Percentiles rank a stretch among this genome's conserved stretches.
phyloP scores from a whole-genome alignment of 2,113 vertebrate species.

The Urocynchramus pylzowi region DNA sequence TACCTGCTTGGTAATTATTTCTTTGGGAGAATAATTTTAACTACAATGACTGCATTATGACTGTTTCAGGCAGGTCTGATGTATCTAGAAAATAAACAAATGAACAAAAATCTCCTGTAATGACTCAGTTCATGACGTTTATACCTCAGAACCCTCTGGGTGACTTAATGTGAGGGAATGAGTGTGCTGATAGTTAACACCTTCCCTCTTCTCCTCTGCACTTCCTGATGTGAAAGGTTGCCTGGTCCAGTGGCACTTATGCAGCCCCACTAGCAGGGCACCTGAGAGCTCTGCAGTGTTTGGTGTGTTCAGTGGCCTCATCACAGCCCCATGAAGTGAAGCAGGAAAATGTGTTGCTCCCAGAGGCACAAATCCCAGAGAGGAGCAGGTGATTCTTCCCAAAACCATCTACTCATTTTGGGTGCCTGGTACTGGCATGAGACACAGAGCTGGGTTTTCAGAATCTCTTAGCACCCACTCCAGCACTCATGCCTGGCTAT shows the following conservation, averaged over 20 bases:
- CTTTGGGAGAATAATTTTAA: slow-evolving; percentile 8
- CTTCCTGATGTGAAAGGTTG: not conserved
- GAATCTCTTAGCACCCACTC: not conserved
- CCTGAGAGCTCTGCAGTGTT: not conserved
- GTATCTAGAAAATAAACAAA: slow-evolving; percentile 14
- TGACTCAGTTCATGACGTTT: not conserved
- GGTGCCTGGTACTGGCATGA: not conserved
- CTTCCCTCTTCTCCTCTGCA: not conserved
- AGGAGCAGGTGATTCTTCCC: not conserved
- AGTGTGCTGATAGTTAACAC: not conserved
- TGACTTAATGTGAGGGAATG: not conserved
- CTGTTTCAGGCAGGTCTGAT: not conserved
- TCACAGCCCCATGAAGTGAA: not conserved
- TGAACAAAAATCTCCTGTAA: not conserved
- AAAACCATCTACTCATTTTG: not conserved
- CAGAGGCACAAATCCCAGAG: not conserved
- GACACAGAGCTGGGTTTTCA: not conserved
- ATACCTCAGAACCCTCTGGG: not conserved
- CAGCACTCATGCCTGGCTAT: not conserved
- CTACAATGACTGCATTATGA: not conserved
- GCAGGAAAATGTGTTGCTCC: not conserved
- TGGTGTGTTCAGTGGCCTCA: not conserved
- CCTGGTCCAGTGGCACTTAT: not conserved
- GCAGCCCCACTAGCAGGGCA: not conserved
- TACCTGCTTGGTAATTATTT: not conserved